phyloP scores from a whole-genome alignment of 2,113 vertebrate genomes.

The Amia ocellicauda region DNA sequence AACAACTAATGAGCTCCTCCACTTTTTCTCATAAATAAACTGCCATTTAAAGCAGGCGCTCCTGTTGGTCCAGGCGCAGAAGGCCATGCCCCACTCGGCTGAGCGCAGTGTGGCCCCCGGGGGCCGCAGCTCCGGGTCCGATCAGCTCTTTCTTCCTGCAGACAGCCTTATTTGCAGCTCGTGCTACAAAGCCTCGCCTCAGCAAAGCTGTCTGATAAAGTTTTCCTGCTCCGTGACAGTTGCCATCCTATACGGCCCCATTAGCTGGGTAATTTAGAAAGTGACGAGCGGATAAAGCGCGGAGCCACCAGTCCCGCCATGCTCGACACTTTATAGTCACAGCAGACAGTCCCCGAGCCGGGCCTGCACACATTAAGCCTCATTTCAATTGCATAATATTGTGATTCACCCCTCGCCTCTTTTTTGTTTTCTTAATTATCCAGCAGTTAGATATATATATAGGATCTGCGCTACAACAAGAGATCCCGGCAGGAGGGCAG shows the following conservation, averaged over 20 bases:
- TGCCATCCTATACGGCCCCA: neutral
- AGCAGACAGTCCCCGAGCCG: neutral
- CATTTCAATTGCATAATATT: neutral
- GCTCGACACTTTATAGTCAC: neutral
- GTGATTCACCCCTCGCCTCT: neutral
- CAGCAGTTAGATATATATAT: slow-evolving; percentile 6
- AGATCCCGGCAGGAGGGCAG: neutral
- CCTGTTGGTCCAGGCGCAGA: too few relatives aligned
- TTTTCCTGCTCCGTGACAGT: neutral
- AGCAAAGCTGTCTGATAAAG: neutral
- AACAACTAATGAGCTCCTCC: too few relatives aligned
- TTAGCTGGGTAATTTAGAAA: slow-evolving; percentile 2
- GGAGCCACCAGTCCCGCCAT: neutral
- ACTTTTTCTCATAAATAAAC: too few relatives aligned
- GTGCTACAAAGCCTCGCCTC: neutral
- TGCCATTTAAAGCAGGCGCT: too few relatives aligned
- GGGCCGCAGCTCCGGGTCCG: too few relatives aligned
- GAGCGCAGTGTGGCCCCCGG: too few relatives aligned
- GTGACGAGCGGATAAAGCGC: neutral
- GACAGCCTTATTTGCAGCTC: neutral
- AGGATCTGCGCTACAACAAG: neutral
- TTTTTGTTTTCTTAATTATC: slow-evolving; percentile 4
- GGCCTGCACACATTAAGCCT: neutral
- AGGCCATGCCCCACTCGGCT: too few relatives aligned
- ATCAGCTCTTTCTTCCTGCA: too few relatives aligned